phyloP scores from a whole-genome alignment of 1,140 invertebrate species.

The Danaus plexippus region DNA sequence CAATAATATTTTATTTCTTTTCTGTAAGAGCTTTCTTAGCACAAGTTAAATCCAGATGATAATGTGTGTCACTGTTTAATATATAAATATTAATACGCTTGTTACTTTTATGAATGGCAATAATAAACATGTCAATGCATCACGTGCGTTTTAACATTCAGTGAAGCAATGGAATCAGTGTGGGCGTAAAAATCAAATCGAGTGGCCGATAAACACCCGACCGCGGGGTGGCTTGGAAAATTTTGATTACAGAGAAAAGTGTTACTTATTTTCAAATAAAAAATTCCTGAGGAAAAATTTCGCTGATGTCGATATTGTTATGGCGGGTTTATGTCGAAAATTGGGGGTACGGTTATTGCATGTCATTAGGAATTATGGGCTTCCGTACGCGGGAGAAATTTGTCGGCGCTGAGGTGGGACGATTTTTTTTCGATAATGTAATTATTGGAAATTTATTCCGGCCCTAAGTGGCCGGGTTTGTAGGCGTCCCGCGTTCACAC shows the following conservation, averaged over 20 bases:
- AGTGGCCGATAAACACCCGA: slow-evolving; percentile 64
- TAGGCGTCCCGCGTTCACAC: slow-evolving; percentile 34
- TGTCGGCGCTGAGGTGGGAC: slow-evolving; percentile 42
- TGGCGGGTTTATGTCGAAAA: slow-evolving; percentile 70
- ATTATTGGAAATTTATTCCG: slow-evolving; percentile 69
- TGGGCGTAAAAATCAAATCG: slow-evolving; percentile 69
- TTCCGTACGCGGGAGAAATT: slow-evolving; percentile 61
- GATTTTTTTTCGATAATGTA: slow-evolving; percentile 64
- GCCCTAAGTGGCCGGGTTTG: slow-evolving; percentile 37
- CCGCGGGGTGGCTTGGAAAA: slow-evolving; percentile 39
- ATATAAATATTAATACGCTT: too few species aligned
- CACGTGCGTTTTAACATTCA: slow-evolving; percentile 47
- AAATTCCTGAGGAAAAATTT: slow-evolving; percentile 61
- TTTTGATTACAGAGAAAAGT: slow-evolving; percentile 69
- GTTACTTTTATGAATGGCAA: too few species aligned
- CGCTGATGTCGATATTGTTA: slow-evolving; percentile 72
- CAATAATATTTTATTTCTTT: too few species aligned
- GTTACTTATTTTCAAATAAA: slow-evolving; percentile 71
- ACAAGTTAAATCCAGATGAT: too few species aligned
- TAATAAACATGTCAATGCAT: slow-evolving; percentile 1
- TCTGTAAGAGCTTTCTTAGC: too few species aligned
- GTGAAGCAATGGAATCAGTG: slow-evolving; percentile 52
- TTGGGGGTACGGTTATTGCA: slow-evolving; percentile 71
- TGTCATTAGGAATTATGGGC: slow-evolving; percentile 72
- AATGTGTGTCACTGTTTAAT: too few species aligned